phyloP scores from a whole-genome alignment of 2,113 vertebrate genomes.

The Neopipo cinnamomea region DNA sequence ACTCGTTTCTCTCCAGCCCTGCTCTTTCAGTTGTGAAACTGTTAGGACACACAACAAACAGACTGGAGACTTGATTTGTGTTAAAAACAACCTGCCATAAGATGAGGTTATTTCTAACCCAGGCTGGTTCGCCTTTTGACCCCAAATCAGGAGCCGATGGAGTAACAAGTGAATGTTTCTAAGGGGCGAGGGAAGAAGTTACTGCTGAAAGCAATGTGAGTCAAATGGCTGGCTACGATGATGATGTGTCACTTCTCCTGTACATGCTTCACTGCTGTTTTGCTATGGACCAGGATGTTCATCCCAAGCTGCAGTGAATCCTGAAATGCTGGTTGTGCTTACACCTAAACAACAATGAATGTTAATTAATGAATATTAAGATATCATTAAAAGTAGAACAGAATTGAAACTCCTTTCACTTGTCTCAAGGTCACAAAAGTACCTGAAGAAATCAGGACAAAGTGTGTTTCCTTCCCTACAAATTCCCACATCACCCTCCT shows the following conservation, averaged over 20 bases:
- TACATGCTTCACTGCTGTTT: background rate
- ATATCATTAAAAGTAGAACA: background rate
- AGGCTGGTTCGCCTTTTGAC: background rate
- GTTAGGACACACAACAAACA: background rate
- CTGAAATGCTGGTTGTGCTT: background rate
- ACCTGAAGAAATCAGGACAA: background rate
- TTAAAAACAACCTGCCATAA: background rate
- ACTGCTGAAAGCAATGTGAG: background rate
- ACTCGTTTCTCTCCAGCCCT: background rate
- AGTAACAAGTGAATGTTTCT: background rate
- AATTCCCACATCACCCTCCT: background rate
- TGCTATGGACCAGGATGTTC: background rate
- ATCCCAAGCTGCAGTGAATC: background rate
- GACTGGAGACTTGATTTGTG: background rate
- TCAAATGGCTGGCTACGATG: background rate
- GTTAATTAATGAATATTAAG: background rate
- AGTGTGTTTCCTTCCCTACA: background rate
- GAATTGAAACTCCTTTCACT: background rate
- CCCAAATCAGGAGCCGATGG: background rate
- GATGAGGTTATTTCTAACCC: background rate
- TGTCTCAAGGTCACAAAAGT: background rate
- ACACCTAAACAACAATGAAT: accelerated
- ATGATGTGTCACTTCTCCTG: background rate
- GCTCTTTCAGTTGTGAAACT: background rate
- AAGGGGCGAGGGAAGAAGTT: background rate